Base-by-base conservation (phyloP, 2,113 vertebrate genomes). In the Cisticola juncidis region DNA sequence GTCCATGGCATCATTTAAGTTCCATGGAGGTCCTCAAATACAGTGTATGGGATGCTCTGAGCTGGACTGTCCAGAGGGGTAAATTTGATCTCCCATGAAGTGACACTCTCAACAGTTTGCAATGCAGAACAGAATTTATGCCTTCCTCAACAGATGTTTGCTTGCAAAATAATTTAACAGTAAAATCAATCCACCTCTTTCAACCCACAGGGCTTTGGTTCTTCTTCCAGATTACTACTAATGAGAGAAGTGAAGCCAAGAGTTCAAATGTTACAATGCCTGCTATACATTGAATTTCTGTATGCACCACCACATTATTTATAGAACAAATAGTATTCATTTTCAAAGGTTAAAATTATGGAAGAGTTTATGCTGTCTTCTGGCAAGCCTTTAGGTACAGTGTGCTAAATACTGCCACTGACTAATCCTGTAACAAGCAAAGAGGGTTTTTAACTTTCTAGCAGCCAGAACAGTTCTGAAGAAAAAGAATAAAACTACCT, bases 261-360 rank as follows among this genome's bases (percentile, higher is more conserved):
- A 80, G 81, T 93, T 93, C 83, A 92, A 83, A 76, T 45, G 51
- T 69, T 88, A 95, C 70, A 91, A 94, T 78, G 60, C 73, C 68
- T 94, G 82, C 86, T 88, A 64, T 79, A 69, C 81, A 57, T 15
- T 64, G 56, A 92, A 94, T 88, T 90, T 90, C 80, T 88, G 65
- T 40, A 62, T 2, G 28, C n/a, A 86, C 57, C 69, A 83, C 56
- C 25, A 17, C 1, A 79, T 82, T 95, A 92, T 95, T 94, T 90
- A 93, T 82, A 94, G 88, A 88, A 76, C 83, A 74, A 83, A 92
- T 2, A 88, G 57, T 65, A 76, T 94, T 95, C 90, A 80, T 74
- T 90, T 74, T 13, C 83, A 94, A 92, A 88, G 79, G 94, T 93
- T 95, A 95, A 93, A 91, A 96, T 87, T 78, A 97, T 68, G 81